Conservation (phyloP, 2,888 invertebrate genomes). For the Pocota personata region DNA sequence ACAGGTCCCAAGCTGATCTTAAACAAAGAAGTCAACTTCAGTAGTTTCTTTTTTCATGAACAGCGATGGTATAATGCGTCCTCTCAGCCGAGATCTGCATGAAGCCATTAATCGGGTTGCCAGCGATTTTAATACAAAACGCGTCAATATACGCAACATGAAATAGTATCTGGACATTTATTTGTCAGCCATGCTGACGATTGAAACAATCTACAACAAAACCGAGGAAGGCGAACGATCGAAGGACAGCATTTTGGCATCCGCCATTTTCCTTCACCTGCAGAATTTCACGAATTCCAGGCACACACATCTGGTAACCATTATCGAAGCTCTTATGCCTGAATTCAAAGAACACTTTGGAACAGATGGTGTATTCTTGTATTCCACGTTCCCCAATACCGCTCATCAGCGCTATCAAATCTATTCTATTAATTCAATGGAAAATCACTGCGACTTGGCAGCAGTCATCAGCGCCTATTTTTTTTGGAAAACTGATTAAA, state of each 20-base stretch:
- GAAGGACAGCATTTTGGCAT: conserved; percentile 84
- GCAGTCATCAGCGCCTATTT: no score
- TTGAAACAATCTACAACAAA: conserved; percentile 87
- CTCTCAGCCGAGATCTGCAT: conserved; percentile 81
- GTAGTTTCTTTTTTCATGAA: conserved; percentile 91
- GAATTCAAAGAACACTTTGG: conserved; percentile 85
- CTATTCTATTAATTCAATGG: no score
- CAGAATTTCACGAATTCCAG: conserved; percentile 85
- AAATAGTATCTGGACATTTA: conserved; percentile 87
- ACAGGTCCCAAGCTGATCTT: conserved; percentile 83
- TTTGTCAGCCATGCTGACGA: conserved; percentile 84
- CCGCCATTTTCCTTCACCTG: conserved; percentile 85
- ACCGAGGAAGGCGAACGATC: conserved; percentile 86
- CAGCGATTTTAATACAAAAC: conserved; percentile 81
- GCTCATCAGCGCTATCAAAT: conserved; percentile 86
- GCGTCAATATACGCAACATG: conserved; percentile 87
- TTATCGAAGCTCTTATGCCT: conserved; percentile 85
- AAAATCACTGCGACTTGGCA: no score
- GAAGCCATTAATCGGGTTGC: conserved; percentile 82
- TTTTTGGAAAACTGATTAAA: no score
- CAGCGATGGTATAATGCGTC: conserved; percentile 86
- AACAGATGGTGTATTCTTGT: conserved; percentile 86
- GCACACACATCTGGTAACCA: conserved; percentile 84
- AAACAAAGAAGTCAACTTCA: conserved; percentile 83
- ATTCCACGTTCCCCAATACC: conserved; percentile 85